Conservation (phyloP, 2,797 vertebrate species). For the Cirrhinus molitorella region DNA sequence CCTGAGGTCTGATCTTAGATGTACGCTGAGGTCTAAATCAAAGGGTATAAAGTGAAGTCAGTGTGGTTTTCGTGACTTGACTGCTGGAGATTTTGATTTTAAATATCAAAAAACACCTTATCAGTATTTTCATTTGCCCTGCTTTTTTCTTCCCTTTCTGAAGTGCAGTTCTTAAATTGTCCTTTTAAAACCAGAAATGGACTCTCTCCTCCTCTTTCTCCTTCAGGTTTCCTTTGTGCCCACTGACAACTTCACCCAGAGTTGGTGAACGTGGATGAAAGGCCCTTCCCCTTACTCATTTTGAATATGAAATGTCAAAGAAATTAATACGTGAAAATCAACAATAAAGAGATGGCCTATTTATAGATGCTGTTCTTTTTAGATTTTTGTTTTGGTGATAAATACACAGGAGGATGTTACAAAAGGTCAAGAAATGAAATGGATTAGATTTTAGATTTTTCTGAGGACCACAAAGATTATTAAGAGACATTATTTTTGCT, state of each 20-base stretch:
- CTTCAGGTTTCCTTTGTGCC: slow-evolving; percentile 42
- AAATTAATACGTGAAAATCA: slow-evolving; percentile 50
- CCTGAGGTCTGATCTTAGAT: slow-evolving; percentile 16
- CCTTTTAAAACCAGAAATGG: slow-evolving; percentile 34
- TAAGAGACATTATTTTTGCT: background rate
- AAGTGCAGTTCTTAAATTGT: slow-evolving; percentile 57
- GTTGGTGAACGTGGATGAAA: slow-evolving; percentile 34
- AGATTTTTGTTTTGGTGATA: background rate
- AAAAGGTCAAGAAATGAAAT: background rate
- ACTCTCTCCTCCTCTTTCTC: slow-evolving; percentile 7
- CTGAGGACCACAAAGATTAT: background rate
- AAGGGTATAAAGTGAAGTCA: background rate
- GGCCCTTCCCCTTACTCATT: slow-evolving; percentile 30
- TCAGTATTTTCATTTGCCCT: slow-evolving; percentile 47
- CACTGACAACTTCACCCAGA: slow-evolving; percentile 12
- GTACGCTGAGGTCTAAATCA: slow-evolving; percentile 3
- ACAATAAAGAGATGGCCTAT: slow-evolving; percentile 67
- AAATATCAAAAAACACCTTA: slow-evolving; percentile 24
- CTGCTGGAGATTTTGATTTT: slow-evolving; percentile 45
- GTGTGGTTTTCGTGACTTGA: background rate
- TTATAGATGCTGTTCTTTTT: slow-evolving; percentile 58
- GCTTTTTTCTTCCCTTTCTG: slow-evolving; percentile 19
- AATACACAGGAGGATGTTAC: background rate
- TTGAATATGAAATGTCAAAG: slow-evolving; percentile 48
- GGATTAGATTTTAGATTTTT: background rate